These are phyloP conservation scores for Clarias magur DNA, from an alignment of 2,113 vertebrate genomes.

Conservation along the genomic window DNA sequence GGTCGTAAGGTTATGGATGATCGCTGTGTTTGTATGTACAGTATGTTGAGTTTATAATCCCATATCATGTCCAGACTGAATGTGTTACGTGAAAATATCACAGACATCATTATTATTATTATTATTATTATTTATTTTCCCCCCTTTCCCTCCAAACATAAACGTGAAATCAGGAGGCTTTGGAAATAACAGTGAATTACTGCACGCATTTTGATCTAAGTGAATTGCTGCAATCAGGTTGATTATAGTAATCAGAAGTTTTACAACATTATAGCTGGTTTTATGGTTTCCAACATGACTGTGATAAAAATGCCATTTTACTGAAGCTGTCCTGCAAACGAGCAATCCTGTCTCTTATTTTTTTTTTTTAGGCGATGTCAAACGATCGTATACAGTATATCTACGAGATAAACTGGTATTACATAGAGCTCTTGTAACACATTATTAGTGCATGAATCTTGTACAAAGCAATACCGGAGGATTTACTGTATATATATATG, in stretches of 20 bases:
- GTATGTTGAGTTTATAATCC: too few relatives aligned
- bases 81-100: background rate
- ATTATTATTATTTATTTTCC: background rate
- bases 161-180: background rate
- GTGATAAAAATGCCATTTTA: background rate
- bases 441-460: background rate
- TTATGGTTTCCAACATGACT: background rate
- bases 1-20: background rate
- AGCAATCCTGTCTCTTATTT: background rate
- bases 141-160: background rate
- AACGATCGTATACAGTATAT: background rate
- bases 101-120: background rate
- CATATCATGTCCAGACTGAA: background rate
- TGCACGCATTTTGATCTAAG: background rate
- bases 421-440: background rate
- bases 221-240: conserved; percentile 5
- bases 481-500: background rate
- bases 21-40: too few relatives aligned
- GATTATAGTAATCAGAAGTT: conserved; percentile 6
- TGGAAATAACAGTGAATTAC: background rate
- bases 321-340: background rate
- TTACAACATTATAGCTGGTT: conserved; percentile 12
- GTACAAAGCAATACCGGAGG: background rate
- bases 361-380: background rate
- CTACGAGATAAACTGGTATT: background rate